Evolutionary conservation across 2,888 invertebrate species (phyloP), one percentile per base, ranked within the genome.

Genomic region (Zaprionus lineosus): DNA sequence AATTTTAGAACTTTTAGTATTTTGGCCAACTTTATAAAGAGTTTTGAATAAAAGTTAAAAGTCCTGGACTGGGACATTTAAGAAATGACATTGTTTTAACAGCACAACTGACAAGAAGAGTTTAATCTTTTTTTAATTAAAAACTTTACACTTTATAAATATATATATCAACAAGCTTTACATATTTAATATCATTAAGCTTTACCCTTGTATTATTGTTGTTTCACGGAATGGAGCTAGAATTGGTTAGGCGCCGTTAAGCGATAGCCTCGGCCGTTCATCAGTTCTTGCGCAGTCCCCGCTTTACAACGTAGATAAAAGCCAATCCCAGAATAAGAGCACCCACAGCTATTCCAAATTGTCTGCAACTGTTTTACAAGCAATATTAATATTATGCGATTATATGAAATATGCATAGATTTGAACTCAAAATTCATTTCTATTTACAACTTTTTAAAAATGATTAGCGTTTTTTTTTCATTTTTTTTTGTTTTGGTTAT

Each of bases 261-360:
- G n/a, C 8, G n/a, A 24, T 24, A 5, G 11, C 7, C 18, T 28
- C 28, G 24, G 12, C 24, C 11, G 9, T 3, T 12, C 28, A 12
- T 44, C 34, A 83, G 16, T 68, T 79, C 34, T 53, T 67, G 52
- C 57, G 48, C 12, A 56, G 8, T 39, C 67, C 78, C 29, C 77
- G 77, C 51, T 79, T 85, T 11, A 89, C 64, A 31, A 79, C 50
- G 63, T 85, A 84, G 50, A 85, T 78, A 28, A 85, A 64, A 3
- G 79, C 74, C 44, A 88, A 52, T 43, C 89, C 89, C 46, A 86
- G 50, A 16, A 84, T 26, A 24, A 88, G 59, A 37, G 88, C 87
- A 31, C 86, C 87, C 53, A 88, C 64, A 29, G 78, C 85, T 43
- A 86, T 60, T 55, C 82, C 84, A 52, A 89, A 83, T 62, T 84